A percentile compares a stretch with the other conserved stretches of the same genome.
Conservation (phyloP, 2,113 vertebrate species). For the Entomyzon cyanotis region DNA sequence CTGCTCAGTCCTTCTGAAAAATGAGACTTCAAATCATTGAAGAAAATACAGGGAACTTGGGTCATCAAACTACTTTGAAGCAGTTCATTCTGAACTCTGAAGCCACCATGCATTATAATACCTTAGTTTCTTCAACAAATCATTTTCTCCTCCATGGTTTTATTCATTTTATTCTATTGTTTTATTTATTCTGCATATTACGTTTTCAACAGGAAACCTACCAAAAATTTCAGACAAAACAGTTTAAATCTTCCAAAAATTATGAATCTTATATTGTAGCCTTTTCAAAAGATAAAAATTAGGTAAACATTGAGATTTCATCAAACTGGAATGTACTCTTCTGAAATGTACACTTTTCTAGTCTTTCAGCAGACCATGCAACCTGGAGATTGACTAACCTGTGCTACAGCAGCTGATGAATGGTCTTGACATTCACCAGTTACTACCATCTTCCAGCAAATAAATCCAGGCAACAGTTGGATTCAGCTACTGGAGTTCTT, state of each 20-base stretch:
- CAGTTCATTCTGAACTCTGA: background rate
- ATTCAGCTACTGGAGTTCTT: background rate
- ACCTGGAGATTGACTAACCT: background rate
- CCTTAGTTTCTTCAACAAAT: background rate
- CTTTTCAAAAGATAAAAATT: background rate
- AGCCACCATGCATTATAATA: background rate
- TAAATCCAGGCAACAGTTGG: background rate
- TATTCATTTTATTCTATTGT: background rate
- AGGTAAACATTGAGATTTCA: background rate
- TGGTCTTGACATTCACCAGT: background rate
- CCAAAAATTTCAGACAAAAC: background rate
- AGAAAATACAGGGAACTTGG: background rate
- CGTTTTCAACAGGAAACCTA: background rate
- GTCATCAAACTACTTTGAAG: background rate
- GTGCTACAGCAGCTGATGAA: background rate
- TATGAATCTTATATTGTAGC: background rate
- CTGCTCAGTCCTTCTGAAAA: background rate
- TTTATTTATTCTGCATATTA: background rate
- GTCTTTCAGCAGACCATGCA: background rate
- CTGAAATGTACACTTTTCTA: background rate
- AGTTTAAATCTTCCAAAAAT: background rate
- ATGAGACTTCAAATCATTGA: background rate
- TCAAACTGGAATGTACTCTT: background rate
- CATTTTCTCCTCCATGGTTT: background rate
- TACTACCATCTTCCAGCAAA: background rate